phyloP scores from a whole-genome alignment of 2,797 vertebrate genomes.

The Gallinago stenura region DNA sequence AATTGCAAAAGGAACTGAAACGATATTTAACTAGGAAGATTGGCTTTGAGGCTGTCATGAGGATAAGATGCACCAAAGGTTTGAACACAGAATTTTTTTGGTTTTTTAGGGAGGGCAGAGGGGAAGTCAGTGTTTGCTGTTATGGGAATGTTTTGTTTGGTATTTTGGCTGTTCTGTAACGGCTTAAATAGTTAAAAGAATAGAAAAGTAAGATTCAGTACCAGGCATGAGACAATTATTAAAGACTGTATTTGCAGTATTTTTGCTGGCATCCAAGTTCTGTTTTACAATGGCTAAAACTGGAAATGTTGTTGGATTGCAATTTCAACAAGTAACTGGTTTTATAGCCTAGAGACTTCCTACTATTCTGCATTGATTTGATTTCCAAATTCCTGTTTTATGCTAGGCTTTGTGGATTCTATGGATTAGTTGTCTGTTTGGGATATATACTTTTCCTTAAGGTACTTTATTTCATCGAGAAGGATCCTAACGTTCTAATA shows the following conservation, averaged over 20 bases:
- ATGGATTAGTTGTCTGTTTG: neutral
- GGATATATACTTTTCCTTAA: neutral
- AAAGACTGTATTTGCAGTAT: neutral
- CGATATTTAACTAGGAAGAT: conserved; percentile 95
- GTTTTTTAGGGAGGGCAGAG: neutral
- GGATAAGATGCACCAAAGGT: conserved; percentile 99
- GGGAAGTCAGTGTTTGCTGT: neutral
- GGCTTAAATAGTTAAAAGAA: neutral
- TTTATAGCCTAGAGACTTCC: neutral
- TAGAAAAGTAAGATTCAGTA: neutral
- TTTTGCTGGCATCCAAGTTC: neutral
- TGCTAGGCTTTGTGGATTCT: neutral
- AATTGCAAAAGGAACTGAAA: conserved; percentile 93
- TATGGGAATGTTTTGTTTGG: neutral
- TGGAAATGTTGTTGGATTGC: neutral
- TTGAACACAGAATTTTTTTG: neutral
- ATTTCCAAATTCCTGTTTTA: neutral
- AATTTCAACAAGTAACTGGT: neutral
- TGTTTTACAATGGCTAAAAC: neutral
- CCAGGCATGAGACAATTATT: neutral
- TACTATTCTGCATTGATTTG: neutral
- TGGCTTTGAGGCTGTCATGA: conserved; percentile 98
- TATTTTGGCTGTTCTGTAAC: neutral
- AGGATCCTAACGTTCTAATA: neutral
- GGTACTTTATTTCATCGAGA: neutral